Evolutionary conservation across 1,140 invertebrate species (phyloP), one percentile per base, ranked within the genome.

Genomic region (Dolichoris vasculosae): DNA sequence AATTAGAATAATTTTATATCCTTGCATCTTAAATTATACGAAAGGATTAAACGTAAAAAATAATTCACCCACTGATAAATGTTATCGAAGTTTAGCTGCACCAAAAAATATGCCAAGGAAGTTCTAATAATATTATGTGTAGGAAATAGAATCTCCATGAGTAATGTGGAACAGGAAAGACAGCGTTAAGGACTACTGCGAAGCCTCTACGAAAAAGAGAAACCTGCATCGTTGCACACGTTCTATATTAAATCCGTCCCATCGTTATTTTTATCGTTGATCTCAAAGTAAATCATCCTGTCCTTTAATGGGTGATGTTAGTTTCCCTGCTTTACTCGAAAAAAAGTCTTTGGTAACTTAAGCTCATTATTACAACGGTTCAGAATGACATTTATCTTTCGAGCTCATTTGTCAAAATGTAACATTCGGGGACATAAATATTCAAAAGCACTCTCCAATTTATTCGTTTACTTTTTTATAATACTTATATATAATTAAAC

Each of bases 151-250:
- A 67, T 13, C 59, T 32, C 43, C 17, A 64, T 35, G 80, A 55
- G 64, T 63, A 23, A 83, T 82, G 71, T 71, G 43, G 76, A 85
- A 43, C 69, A 85, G 69, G 71, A 80, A 71, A 85, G 51, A 81
- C 63, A 82, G 81, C 26, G 83, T 84, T 79, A 78, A 88, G 87
- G 79, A 87, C 83, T 79, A 77, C 2, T 38, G 40, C 82, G 55
- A 76, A 51, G 64, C 64, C 67, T 82, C 87, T 48, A 40, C 69
- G 63, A 38, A 76, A 23, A 81, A 43, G 35, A 63, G 38, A 83
- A 73, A 48, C 82, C 51, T 59, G 51, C 69, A 81, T 81, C 80
- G 63, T 11, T 63, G 38, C 59, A 35, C 63, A 48, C 59, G 55
- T 32, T 69, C 79, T 35, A 23, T 9, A 32, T 78, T 84, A 84